Evolutionary conservation across 2,888 invertebrate species (phyloP).

Genomic region (Halictus ligatus): DNA sequence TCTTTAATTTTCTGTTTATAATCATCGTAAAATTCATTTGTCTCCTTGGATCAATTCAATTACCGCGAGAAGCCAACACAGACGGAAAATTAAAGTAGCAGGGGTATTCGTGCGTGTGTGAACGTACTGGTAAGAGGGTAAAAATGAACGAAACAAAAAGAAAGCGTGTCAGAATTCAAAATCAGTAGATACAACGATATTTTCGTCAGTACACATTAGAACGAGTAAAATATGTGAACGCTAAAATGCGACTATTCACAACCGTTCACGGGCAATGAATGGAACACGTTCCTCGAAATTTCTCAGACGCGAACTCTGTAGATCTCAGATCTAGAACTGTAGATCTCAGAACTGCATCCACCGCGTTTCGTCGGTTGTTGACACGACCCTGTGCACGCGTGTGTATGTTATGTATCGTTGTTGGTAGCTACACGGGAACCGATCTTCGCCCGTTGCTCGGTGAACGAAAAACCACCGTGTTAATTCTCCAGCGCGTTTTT

Average conservation of each 20-base stretch:
- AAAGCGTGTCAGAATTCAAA: constrained; percentile 47
- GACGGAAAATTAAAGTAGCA: constrained; percentile 47
- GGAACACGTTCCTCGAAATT: constrained; percentile 42
- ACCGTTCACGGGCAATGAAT: constrained; percentile 47
- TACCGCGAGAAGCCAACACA: constrained; percentile 64
- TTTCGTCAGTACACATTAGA: constrained; percentile 48
- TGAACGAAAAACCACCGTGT: background rate
- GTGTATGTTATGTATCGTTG: background rate
- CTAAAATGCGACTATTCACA: constrained; percentile 54
- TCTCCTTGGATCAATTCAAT: constrained; percentile 56
- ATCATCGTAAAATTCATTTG: constrained; percentile 14
- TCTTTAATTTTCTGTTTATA: background rate
- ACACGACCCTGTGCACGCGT: constrained; percentile 18
- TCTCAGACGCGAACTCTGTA: constrained; percentile 30
- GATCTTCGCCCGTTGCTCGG: background rate
- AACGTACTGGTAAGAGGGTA: constrained; percentile 1
- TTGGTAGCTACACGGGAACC: constrained; percentile 24
- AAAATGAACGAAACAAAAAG: constrained; percentile 49
- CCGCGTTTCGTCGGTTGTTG: constrained; percentile 23
- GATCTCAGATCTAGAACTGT: constrained; percentile 30
- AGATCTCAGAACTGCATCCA: constrained; percentile 28
- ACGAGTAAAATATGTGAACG: constrained; percentile 64
- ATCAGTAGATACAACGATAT: constrained; percentile 51
- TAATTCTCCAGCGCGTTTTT: constrained; percentile 10
- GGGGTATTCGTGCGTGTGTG: constrained; percentile 31